Conservation (phyloP, 2,888 invertebrate species). For the Oscheius sp. region DNA sequence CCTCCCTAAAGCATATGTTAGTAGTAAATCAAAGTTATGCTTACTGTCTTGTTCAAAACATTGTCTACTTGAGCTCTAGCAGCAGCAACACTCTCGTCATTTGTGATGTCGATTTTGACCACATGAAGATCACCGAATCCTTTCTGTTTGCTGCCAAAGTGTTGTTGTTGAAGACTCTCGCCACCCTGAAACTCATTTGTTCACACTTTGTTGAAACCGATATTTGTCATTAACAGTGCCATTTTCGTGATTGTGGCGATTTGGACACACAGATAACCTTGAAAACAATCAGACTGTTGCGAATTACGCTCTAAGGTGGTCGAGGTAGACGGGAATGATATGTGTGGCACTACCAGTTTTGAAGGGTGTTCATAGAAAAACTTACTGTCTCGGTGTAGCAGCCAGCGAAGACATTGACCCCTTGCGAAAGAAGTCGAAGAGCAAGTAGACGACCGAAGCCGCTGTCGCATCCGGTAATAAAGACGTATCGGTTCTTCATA, state of each 20-base stretch:
- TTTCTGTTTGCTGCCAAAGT: slow-evolving; percentile 27
- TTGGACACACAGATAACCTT: slow-evolving; percentile 9
- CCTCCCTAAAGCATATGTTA: slow-evolving; percentile 80
- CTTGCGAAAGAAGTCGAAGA: slow-evolving; percentile 77
- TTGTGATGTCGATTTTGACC: slow-evolving; percentile 78
- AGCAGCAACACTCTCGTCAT: slow-evolving; percentile 80
- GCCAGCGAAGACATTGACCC: slow-evolving; percentile 84
- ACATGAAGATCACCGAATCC: slow-evolving; percentile 77
- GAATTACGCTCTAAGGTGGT: slow-evolving; percentile 12
- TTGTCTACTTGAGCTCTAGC: slow-evolving; percentile 80
- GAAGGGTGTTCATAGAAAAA: slow-evolving; percentile 4
- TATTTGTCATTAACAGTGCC: slow-evolving; percentile 1
- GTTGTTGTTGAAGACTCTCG: slow-evolving; percentile 40
- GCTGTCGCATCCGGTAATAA: slow-evolving; percentile 60
- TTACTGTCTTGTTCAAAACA: slow-evolving; percentile 47
- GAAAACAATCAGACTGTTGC: slow-evolving; percentile 16
- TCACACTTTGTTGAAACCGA: background rate
- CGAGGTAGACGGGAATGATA: slow-evolving; percentile 19
- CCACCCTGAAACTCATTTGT: slow-evolving; percentile 40
- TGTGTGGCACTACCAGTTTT: slow-evolving; percentile 13
- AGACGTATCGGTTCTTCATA: slow-evolving; percentile 43
- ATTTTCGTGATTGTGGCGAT: slow-evolving; percentile 6
- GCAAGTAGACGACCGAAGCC: slow-evolving; percentile 74
- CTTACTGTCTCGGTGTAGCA: slow-evolving; percentile 77
- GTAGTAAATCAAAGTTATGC: slow-evolving; percentile 78